These are phyloP conservation scores for Rugalucina vietnamica DNA, from an alignment of 2,888 invertebrate species.

Conservation along the genomic window DNA sequence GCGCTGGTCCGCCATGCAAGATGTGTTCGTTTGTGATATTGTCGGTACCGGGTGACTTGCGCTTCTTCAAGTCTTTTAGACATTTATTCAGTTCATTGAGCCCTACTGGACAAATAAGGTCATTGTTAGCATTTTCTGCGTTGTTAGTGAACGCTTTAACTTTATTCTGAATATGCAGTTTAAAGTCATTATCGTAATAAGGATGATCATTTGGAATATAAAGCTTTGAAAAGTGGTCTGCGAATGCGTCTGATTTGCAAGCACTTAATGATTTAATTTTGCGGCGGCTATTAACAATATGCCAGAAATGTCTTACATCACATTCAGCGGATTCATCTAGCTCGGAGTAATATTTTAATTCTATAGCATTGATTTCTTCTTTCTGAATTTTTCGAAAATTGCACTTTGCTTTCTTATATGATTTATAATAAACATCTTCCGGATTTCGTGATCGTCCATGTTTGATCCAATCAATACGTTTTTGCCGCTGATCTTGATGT, in stretches of 20 bases:
- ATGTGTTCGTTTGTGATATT: slow-evolving; percentile 28
- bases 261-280: not conserved
- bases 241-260: not conserved
- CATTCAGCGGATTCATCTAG: not conserved
- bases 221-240: not conserved
- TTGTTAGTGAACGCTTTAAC: not conserved
- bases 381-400: not conserved
- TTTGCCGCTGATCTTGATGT: not conserved
- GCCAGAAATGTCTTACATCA: not conserved
- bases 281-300: not conserved
- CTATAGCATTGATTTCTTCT: not conserved
- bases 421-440: not conserved
- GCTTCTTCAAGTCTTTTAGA: slow-evolving; percentile 5
- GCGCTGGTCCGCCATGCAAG: not conserved
- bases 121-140: not conserved
- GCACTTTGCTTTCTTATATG: not conserved
- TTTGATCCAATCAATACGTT: slow-evolving; percentile 1
- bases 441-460: not conserved
- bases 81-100: not conserved
- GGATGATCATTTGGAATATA: not conserved
- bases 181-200: not conserved
- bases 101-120: not conserved
- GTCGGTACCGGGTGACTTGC: slow-evolving; percentile 18
- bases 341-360: not conserved
- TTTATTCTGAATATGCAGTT: not conserved